Base-by-base conservation (phyloP, 2,888 invertebrate species). In the Stenchaetothrips biformis region DNA sequence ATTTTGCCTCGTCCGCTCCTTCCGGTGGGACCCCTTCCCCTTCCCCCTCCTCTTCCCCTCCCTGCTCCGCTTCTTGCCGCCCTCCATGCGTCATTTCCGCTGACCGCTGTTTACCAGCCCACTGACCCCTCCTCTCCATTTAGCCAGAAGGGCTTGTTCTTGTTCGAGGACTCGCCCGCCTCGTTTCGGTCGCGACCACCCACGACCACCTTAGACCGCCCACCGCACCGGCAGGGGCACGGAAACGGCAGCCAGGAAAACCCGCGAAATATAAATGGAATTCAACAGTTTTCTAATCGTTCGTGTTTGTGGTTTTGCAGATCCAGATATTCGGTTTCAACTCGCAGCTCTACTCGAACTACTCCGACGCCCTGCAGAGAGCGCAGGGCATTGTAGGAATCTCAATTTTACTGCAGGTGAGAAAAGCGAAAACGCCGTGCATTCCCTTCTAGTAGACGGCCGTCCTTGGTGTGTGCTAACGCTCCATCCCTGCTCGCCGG, bases 291-390 rank as follows among this genome's bases (percentile, higher is more conserved):
- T n/a, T n/a, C n/a, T n/a, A n/a, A n/a, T n/a, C n/a, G n/a, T n/a
- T n/a, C n/a, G n/a, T n/a, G n/a, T n/a, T n/a, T 82, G 83, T 80
- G 83, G 88, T 88, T 86, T 92, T 92, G 83, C 92, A 98, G 98
- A 94, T 98, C 86, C 98, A 99, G 91, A 94, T 98, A 89, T 95
- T 97, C 88, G 98, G 98, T 85, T 99, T 96, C 91, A 99, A 99
- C 89, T 95, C 96, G 82, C 97, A 98, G 88, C 92, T 99, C 84
- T 98, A 98, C 90, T 93, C 93, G 85, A 98, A 98, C 90, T 96
- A 97, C 89, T 94, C 97, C 81, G 96, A 97, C 88, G 98, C 98
- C 83, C 90, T 96, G 85, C 94, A 94, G 86, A 93, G 95, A 87
- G 96, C 98, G 82, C 95, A 97, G 87, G 99, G 99, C 85, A 93